Percentiles rank a stretch among this genome's conserved stretches.
Conservation (phyloP, 2,113 vertebrate genomes). For the Sapayoa aenigma region DNA sequence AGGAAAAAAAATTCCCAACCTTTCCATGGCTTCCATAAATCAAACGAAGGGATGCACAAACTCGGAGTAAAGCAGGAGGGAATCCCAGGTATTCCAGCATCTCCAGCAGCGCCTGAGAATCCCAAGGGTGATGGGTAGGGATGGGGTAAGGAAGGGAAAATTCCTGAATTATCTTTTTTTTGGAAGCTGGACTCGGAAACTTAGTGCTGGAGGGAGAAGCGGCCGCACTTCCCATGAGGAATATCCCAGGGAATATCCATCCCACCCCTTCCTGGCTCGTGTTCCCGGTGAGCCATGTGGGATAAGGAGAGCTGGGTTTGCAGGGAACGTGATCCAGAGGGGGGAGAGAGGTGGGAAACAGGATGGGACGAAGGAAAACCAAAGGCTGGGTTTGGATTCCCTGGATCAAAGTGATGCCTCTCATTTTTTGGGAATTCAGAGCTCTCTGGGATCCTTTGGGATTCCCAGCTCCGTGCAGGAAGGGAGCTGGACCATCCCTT, state of each 20-base stretch:
- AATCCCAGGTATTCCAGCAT: background rate
- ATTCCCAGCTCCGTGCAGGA: rapidly evolving
- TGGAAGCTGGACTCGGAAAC: constrained; percentile 21
- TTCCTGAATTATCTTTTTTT: background rate
- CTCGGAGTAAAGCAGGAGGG: background rate
- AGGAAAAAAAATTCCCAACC: background rate
- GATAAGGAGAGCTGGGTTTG: background rate
- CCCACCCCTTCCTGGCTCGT: background rate
- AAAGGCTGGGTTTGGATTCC: rapidly evolving
- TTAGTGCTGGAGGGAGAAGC: constrained; percentile 7
- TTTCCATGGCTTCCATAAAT: background rate
- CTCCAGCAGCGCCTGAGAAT: background rate
- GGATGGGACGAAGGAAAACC: background rate
- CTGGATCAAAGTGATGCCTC: background rate
- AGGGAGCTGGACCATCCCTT: background rate
- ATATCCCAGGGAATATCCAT: background rate
- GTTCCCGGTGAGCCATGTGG: rapidly evolving
- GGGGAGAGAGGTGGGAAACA: background rate
- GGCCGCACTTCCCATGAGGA: background rate
- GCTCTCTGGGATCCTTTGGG: background rate
- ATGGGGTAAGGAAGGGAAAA: background rate
- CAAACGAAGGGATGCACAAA: background rate
- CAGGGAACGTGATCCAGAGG: background rate
- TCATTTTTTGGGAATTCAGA: background rate
- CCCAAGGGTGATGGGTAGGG: background rate